A percentile compares a stretch with the other conserved stretches of the same genome.
phyloP scores from a whole-genome alignment of 2,113 vertebrate species.

The Apodemus speciosus region DNA sequence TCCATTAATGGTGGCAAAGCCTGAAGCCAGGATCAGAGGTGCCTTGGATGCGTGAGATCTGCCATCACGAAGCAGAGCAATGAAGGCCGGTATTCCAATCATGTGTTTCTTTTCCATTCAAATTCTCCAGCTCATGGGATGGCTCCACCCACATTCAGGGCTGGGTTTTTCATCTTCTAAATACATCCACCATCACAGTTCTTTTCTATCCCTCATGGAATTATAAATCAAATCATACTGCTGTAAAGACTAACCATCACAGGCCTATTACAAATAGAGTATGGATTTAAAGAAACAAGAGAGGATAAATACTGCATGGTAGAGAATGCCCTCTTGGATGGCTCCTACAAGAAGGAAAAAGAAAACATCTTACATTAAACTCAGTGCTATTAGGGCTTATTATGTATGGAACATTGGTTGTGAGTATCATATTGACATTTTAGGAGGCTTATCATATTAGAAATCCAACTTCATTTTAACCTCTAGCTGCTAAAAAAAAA shows the following conservation, averaged over 20 bases:
- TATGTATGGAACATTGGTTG: neutral
- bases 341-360: neutral
- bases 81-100: neutral
- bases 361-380: neutral
- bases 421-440: neutral
- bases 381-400: neutral
- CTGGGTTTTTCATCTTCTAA: neutral
- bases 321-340: neutral
- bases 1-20: too few relatives aligned
- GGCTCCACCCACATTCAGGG: too few relatives aligned
- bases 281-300: neutral
- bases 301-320: neutral
- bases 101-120: too few relatives aligned
- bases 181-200: neutral
- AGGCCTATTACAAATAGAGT: neutral
- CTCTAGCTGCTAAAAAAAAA: slow-evolving; percentile 12
- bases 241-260: neutral
- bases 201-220: neutral
- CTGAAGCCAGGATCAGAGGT: neutral
- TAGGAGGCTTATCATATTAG: neutral
- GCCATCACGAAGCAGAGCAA: neutral
- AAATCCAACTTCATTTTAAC: neutral
- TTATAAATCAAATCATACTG: neutral
- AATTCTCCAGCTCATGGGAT: neutral
- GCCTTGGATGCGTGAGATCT: neutral